Conservation (phyloP, 2,888 invertebrate genomes). For the Thecocarcelia acutangulata region DNA sequence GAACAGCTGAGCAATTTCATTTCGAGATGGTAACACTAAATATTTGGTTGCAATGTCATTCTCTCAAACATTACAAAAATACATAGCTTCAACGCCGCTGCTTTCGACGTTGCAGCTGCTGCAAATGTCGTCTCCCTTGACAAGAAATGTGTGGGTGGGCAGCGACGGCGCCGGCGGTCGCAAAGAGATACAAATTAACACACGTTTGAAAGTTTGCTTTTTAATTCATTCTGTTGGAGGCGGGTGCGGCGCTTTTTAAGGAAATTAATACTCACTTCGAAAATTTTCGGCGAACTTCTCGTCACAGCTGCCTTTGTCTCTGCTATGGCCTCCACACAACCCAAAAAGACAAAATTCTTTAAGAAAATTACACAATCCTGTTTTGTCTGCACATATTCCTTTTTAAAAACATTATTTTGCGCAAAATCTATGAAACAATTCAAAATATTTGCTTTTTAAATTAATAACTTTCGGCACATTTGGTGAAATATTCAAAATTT, state of each 20-base stretch:
- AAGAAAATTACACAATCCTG: slow-evolving; percentile 66
- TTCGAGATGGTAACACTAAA: slow-evolving; percentile 42
- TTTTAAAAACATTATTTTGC: slow-evolving; percentile 26
- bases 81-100: slow-evolving; percentile 32
- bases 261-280: slow-evolving; percentile 62
- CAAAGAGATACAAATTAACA: slow-evolving; percentile 61
- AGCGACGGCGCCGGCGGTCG: slow-evolving; percentile 55
- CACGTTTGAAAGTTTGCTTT: slow-evolving; percentile 45
- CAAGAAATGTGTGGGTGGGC: slow-evolving; percentile 67
- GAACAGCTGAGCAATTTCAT: slow-evolving; percentile 21
- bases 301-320: slow-evolving; percentile 65
- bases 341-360: slow-evolving; percentile 57
- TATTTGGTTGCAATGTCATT: slow-evolving; percentile 62
- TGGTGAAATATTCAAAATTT: slow-evolving; percentile 33
- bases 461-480: slow-evolving; percentile 13
- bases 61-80: slow-evolving; percentile 71
- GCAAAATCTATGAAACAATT: slow-evolving; percentile 3
- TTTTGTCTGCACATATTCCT: slow-evolving; percentile 61
- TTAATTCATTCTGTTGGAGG: slow-evolving; percentile 48
- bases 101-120: slow-evolving; percentile 53
- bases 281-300: slow-evolving; percentile 59
- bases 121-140: slow-evolving; percentile 66
- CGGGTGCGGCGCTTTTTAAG: slow-evolving; percentile 61
- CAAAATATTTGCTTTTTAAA: neutral
- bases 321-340: slow-evolving; percentile 58